Evolutionary conservation across 2,888 invertebrate species (phyloP), one percentile per base, ranked within the genome.

Genomic region (Lutraria lutraria): DNA sequence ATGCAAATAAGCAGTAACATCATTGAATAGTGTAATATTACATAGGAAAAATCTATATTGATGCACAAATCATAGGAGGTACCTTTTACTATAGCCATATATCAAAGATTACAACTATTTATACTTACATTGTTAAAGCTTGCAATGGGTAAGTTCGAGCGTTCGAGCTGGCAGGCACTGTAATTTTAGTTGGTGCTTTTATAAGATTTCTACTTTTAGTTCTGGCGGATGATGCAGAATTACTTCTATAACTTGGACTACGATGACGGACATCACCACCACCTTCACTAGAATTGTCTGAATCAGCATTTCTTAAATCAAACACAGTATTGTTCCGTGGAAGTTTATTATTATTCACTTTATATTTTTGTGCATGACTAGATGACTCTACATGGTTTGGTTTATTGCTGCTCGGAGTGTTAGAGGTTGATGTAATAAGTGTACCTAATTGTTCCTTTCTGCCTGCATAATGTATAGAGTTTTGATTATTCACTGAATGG

Each of bases 41-140:
- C 43, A 2, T 4, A 8, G 43, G 43, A 43, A 43, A 43, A 43
- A 43, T 43, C 43, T 43, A 43, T 43, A 43, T 2, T 43, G 8
- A 43, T 43, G 43, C 8, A 43, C 43, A 43, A 43, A 8, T 43
- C 43, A 43, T 43, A 43, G 8, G 43, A 2, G 8, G 8, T 2
- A 4, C 43, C 2, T 43, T 43, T 43, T 43, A 43, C 2, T 43
- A 43, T 43, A 43, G 43, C 43, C 43, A 43, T 43, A 43, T 8
- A 43, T 43, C 43, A 43, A 43, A 43, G 43, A 2, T 43, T 8
- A 43, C 43, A 43, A 43, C 43, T 4, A 4, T 43, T 4, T 43
- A 72, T 90, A 94, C 94, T 93, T 93, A 94, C 94, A 94, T 92
- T 53, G 94, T 93, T 34, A 94, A 85, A 21, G 93, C 90, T 81